phyloP scores from a whole-genome alignment of 1,140 invertebrate genomes.

The Lepidurus apus region DNA sequence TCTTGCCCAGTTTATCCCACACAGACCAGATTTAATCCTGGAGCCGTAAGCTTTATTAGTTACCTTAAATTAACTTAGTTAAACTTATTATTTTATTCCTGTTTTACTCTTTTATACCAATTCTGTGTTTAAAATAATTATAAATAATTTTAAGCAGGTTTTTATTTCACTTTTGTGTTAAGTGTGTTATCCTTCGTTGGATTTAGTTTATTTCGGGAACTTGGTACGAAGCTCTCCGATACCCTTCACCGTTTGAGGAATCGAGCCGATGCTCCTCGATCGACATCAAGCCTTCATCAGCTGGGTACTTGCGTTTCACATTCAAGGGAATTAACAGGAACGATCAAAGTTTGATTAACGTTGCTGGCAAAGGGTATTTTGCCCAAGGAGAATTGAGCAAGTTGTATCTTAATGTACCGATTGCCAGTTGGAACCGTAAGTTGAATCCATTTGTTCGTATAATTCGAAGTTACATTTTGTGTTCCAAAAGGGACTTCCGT shows the following conservation, averaged over 20 bases:
- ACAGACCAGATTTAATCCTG: constrained; percentile 21
- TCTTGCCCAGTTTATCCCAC: constrained; percentile 23
- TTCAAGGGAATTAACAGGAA: constrained; percentile 27
- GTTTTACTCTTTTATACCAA: neutral
- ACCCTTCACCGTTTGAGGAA: constrained; percentile 25
- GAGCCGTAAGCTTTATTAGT: neutral
- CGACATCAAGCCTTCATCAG: constrained; percentile 19
- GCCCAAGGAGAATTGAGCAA: constrained; percentile 31
- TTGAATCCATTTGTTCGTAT: neutral
- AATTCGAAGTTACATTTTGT: neutral
- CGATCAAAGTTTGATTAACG: neutral
- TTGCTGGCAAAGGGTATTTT: constrained; percentile 16
- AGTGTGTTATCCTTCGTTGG: neutral
- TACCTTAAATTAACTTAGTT: neutral
- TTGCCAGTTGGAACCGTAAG: constrained; percentile 27
- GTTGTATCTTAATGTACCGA: constrained; percentile 3
- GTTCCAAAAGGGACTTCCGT: neutral
- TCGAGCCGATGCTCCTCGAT: constrained; percentile 22
- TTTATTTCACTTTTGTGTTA: neutral
- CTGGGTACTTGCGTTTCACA: neutral
- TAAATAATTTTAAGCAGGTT: no score
- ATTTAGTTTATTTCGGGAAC: constrained; percentile 1
- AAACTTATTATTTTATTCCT: neutral
- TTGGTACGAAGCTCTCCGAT: constrained; percentile 25
- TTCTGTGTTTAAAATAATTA: neutral